Percentiles rank a stretch among this genome's conserved stretches.
These are phyloP conservation scores for Sylvilagus floridanus DNA, from an alignment of 2,797 vertebrate genomes.

Conservation along the genomic window DNA sequence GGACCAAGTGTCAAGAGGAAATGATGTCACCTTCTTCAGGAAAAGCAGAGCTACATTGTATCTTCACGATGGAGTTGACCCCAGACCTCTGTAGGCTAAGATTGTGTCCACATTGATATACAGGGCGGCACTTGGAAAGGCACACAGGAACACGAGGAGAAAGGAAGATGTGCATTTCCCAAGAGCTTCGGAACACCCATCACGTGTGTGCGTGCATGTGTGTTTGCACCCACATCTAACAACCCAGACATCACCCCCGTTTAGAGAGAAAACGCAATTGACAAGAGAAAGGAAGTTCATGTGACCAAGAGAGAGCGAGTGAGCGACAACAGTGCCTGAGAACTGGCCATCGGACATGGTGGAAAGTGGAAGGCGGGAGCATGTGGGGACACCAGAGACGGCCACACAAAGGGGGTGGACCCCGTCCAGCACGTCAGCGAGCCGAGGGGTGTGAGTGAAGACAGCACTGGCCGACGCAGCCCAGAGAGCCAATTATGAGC, in stretches of 20 bases:
- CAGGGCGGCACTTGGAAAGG: no score
- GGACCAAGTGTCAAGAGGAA: background rate
- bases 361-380: background rate
- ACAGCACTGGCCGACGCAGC: slow-evolving; percentile 18
- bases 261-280: background rate
- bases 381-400: accelerated
- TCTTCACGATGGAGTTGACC: background rate
- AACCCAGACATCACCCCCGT: background rate
- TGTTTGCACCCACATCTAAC: background rate
- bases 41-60: background rate
- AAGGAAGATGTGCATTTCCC: no score
- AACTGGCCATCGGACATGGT: background rate
- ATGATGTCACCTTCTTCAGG: no score
- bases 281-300: background rate
- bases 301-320: background rate
- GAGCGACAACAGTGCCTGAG: background rate
- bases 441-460: background rate
- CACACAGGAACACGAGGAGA: no score
- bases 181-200: no score
- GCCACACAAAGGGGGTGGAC: background rate
- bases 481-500: slow-evolving; percentile 75
- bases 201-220: no score
- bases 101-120: background rate
- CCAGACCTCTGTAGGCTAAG: background rate
- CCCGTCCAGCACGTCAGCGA: background rate